phyloP scores from a whole-genome alignment of 2,888 invertebrate genomes.

The Cyclophora punctaria region DNA sequence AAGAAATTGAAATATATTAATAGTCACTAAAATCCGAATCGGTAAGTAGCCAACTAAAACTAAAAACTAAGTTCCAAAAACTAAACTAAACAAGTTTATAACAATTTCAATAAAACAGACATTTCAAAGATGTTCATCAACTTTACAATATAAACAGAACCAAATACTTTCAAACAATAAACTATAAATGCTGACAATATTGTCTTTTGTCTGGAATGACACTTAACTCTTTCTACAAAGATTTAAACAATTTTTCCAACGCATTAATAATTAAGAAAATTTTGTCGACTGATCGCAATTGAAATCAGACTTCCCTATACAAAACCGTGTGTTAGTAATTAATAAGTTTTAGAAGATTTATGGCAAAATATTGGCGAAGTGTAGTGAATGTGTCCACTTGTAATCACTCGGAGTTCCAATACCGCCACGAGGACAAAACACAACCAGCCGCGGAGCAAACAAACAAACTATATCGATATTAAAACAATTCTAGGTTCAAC shows the following conservation, averaged over 20 bases:
- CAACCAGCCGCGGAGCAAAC: slow-evolving; percentile 27
- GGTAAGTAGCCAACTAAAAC: slow-evolving; percentile 45
- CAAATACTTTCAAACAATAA: slow-evolving; percentile 46
- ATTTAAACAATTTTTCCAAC: slow-evolving; percentile 43
- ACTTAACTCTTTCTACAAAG: slow-evolving; percentile 45
- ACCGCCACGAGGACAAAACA: slow-evolving; percentile 38
- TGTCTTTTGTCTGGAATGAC: slow-evolving; percentile 75
- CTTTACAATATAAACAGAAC: slow-evolving; percentile 39
- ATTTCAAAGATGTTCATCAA: slow-evolving; percentile 38
- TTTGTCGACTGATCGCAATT: slow-evolving; percentile 43
- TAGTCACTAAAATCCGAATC: slow-evolving; percentile 48
- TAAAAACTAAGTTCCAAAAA: slow-evolving; percentile 45
- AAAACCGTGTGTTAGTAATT: slow-evolving; percentile 45
- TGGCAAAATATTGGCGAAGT: slow-evolving; percentile 73
- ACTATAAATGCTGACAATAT: slow-evolving; percentile 73
- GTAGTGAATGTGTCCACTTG: slow-evolving; percentile 38
- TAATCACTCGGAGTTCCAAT: slow-evolving; percentile 35
- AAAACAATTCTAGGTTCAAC: too few species aligned
- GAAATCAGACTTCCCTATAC: slow-evolving; percentile 38
- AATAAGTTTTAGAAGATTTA: slow-evolving; percentile 45
- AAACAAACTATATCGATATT: too few species aligned
- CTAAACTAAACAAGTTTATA: slow-evolving; percentile 49
- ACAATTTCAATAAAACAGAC: slow-evolving; percentile 43
- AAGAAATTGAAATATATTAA: slow-evolving; percentile 11
- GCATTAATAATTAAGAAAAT: slow-evolving; percentile 46